Percentiles rank a stretch among this genome's conserved stretches.
phyloP scores from a whole-genome alignment of 2,888 invertebrate genomes.

The Entomobrya proxima region DNA sequence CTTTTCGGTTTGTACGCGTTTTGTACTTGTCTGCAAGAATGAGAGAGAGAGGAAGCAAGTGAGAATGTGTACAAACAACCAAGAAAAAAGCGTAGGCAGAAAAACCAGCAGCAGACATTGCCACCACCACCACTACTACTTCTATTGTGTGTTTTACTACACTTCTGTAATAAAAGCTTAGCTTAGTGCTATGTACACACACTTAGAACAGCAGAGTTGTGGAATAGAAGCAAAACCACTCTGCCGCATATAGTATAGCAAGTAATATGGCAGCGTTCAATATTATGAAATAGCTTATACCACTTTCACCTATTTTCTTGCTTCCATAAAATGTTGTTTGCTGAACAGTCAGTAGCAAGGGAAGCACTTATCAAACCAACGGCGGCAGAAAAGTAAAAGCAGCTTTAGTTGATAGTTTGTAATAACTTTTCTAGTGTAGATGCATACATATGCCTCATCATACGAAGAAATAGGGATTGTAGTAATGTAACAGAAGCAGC shows the following conservation, averaged over 20 bases:
- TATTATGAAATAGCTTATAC: neutral
- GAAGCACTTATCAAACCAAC: no score
- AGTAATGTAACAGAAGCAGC: neutral
- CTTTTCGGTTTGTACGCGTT: no score
- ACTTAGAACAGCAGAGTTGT: neutral
- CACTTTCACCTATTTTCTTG: conserved; percentile 28
- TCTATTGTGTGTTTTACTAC: neutral
- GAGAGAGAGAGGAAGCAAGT: conserved; percentile 3
- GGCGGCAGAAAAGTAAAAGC: no score
- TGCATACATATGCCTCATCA: neutral
- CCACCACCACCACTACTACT: neutral
- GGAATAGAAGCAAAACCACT: neutral
- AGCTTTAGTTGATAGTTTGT: no score
- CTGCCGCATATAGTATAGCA: neutral
- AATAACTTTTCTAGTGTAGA: neutral
- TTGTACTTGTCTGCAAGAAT: neutral
- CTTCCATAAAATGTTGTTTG: conserved; percentile 8
- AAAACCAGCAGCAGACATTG: neutral
- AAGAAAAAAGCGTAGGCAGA: conserved; percentile 35
- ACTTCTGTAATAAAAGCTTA: neutral
- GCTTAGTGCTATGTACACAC: no score
- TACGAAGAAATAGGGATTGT: neutral
- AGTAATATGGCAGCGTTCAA: conserved; percentile 18
- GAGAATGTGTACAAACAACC: conserved; percentile 39
- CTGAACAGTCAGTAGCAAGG: no score